These are phyloP conservation scores for Trinectes maculatus DNA, from an alignment of 2,113 vertebrate genomes.

Conservation along the genomic window DNA sequence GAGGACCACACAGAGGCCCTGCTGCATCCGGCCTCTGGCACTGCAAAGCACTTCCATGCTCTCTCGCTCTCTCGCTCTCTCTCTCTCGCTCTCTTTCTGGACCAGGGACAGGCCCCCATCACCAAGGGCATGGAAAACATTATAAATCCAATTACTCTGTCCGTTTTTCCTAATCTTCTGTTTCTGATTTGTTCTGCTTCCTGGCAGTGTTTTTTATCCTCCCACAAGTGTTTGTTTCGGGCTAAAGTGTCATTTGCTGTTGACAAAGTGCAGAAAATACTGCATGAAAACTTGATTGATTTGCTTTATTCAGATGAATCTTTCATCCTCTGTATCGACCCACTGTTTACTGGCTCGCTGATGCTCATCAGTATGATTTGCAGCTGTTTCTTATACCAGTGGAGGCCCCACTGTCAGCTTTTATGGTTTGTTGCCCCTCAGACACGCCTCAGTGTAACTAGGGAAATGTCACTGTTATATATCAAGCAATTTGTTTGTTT, in stretches of 20 bases:
- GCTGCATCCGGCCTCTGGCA: conserved; percentile 81
- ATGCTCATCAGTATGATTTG: conserved; percentile 63
- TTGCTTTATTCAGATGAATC: conserved; percentile 59
- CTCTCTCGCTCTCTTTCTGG: conserved; percentile 83
- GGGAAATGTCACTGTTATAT: conserved; percentile 72
- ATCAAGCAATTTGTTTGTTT: conserved; percentile 71
- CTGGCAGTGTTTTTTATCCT: neutral
- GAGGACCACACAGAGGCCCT: conserved; percentile 82
- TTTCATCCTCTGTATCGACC: conserved; percentile 48
- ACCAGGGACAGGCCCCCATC: conserved; percentile 85
- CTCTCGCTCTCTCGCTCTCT: too few species aligned
- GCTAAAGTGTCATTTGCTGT: conserved; percentile 41
- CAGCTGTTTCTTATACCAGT: conserved; percentile 60
- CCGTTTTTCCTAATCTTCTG: conserved; percentile 3
- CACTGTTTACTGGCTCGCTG: conserved; percentile 45
- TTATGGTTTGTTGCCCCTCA: conserved; percentile 66
- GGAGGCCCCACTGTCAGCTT: conserved; percentile 57
- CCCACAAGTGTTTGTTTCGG: conserved; percentile 19
- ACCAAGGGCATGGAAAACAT: conserved; percentile 80
- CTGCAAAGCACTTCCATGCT: conserved; percentile 78
- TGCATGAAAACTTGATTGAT: conserved; percentile 68
- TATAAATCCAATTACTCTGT: conserved; percentile 33
- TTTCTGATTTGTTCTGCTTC: conserved; percentile 13
- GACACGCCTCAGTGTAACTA: conserved; percentile 63
- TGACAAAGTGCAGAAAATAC: conserved; percentile 44